Evolutionary conservation across 2,888 invertebrate genomes (phyloP), one percentile per base, ranked within the genome.

Genomic region (Drosophila meridionalis): DNA sequence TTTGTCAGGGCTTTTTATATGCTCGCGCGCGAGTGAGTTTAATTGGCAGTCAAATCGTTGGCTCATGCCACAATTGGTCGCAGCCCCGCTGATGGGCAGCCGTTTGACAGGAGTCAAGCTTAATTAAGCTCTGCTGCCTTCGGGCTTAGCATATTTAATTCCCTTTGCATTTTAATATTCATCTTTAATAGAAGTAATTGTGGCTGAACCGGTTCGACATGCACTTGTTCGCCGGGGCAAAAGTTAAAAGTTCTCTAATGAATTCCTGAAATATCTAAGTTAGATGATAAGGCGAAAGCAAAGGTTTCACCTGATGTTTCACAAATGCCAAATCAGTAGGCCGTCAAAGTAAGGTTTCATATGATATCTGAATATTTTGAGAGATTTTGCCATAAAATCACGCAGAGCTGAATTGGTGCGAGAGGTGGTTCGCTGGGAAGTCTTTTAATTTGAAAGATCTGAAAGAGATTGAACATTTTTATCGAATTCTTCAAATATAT

Each of bases 41-140:
- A 78, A 78, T 78, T 78, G 80, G 72, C 80, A 80, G 80, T 67
- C 80, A 76, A 78, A 78, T 80, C 76, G 68, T 58, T 61, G 66
- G 60, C 79, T 26, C 45, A 40, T 64, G 40, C 28, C 48, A 32
- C 55, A 52, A 63, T 65, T 64, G 67, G 71, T 71, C 80, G 80
- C 78, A 78, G 76, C 76, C 68, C 78, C 69, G 20, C 20, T 20
- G 52, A 32, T 30, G 50, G 48, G 38, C 38, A 20, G 8, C 8
- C 63, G 69, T 76, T 69, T 43, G 52, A 56, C 76, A 45, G 45
- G 40, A 34, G 30, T 48, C 38, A 14, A 28, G 69, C 48, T 48
- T 70, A 59, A 76, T 57, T 68, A 57, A 32, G 57, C 68, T 42
- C 68, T 42, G 42, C 40, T 6, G 8, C 32, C 65, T 30, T 14